These are phyloP conservation scores for Gobio gobio DNA, from an alignment of 2,113 vertebrate genomes.

Conservation along the genomic window DNA sequence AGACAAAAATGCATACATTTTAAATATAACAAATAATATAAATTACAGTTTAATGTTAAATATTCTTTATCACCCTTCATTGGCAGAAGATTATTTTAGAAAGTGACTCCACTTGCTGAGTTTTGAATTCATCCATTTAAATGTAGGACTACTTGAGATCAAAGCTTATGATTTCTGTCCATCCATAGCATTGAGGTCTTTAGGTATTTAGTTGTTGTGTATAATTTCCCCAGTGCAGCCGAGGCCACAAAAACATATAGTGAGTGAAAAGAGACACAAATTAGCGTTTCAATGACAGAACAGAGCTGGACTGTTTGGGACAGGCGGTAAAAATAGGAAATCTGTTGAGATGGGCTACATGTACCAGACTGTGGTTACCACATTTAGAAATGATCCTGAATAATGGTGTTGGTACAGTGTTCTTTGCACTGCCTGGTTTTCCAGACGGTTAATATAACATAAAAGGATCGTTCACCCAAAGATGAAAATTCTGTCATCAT, in stretches of 20 bases:
- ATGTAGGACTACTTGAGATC: constrained; percentile 51
- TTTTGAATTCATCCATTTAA: constrained; percentile 31
- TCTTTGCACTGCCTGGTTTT: background rate
- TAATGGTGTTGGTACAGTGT: constrained; percentile 29
- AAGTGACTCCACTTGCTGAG: background rate
- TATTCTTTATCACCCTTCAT: background rate
- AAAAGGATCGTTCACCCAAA: background rate
- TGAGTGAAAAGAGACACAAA: constrained; percentile 58
- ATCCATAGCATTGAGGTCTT: constrained; percentile 56
- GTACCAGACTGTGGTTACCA: constrained; percentile 37
- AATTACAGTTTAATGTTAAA: background rate
- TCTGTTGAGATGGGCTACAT: constrained; percentile 28
- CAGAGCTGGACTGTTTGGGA: constrained; percentile 45
- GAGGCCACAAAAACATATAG: constrained; percentile 70
- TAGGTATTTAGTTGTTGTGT: constrained; percentile 64
- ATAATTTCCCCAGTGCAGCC: constrained; percentile 67
- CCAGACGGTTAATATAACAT: constrained; percentile 14
- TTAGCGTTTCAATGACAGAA: constrained; percentile 62
- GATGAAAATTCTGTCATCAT: background rate
- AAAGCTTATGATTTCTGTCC: constrained; percentile 55
- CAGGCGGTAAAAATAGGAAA: constrained; percentile 19
- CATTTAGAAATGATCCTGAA: constrained; percentile 30
- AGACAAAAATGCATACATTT: background rate
- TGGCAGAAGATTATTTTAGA: background rate
- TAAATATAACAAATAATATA: background rate